These are phyloP conservation scores for Oryctes rhinoceros DNA, from an alignment of 1,140 invertebrate genomes.

Conservation along the genomic window DNA sequence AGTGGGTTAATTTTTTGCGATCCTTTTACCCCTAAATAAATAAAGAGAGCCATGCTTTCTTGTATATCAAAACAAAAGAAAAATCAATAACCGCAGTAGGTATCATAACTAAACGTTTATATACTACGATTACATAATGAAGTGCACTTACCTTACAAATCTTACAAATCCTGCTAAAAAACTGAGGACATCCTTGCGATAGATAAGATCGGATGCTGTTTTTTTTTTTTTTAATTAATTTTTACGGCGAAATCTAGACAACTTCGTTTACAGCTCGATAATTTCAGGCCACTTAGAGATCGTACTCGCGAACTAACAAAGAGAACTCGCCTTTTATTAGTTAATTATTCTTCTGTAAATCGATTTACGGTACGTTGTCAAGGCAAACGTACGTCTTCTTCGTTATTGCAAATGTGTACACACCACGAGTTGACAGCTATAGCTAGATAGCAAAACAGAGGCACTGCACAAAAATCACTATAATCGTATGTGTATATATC, in stretches of 20 bases:
- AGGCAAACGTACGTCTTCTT: background rate
- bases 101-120: background rate
- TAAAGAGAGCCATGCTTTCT: no score
- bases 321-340: background rate
- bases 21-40: no score
- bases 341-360: background rate
- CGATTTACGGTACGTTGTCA: background rate
- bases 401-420: background rate
- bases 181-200: background rate
- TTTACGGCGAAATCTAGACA: background rate
- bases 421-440: background rate
- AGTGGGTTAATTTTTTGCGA: no score
- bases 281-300: background rate
- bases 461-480: conserved; percentile 31
- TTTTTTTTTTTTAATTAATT: conserved; percentile 9
- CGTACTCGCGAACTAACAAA: conserved; percentile 19
- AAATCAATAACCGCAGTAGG: conserved; percentile 21
- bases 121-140: background rate
- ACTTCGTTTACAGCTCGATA: conserved; percentile 8
- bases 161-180: conserved; percentile 25
- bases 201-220: no score
- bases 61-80: conserved; percentile 1
- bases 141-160: conserved; percentile 20
- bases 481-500: conserved; percentile 8
- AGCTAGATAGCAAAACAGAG: background rate